Conservation (phyloP, 2,797 vertebrate species). For the Leptodactylus fallax region DNA sequence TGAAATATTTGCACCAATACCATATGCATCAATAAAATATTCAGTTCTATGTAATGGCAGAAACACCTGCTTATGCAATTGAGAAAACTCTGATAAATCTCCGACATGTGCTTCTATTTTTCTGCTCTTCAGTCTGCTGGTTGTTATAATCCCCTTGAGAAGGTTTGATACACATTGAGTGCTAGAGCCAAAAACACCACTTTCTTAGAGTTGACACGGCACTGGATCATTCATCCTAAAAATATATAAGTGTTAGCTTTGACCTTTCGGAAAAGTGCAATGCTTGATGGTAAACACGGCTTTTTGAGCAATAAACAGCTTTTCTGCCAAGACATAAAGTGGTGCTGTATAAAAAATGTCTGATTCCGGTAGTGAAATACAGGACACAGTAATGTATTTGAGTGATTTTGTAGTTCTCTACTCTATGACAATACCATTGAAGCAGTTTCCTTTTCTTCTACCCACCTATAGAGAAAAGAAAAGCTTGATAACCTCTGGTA, state of each 20-base stretch:
- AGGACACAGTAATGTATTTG: not conserved
- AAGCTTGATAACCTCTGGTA: no score
- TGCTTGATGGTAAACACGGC: slow-evolving; percentile 44
- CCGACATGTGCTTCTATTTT: slow-evolving; percentile 49
- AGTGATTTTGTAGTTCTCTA: not conserved
- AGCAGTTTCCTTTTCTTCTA: no score
- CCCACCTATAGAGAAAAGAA: no score
- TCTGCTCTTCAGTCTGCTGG: slow-evolving; percentile 3
- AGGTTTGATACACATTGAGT: slow-evolving; percentile 33
- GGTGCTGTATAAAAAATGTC: not conserved
- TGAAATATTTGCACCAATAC: slow-evolving; percentile 24
- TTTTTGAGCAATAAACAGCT: slow-evolving; percentile 38
- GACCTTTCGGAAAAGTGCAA: slow-evolving; percentile 51
- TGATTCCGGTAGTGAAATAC: not conserved
- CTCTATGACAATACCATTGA: not conserved
- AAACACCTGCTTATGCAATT: slow-evolving; percentile 42
- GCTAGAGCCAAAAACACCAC: slow-evolving; percentile 41
- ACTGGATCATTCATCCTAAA: slow-evolving; percentile 59
- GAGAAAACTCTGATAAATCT: slow-evolving; percentile 46
- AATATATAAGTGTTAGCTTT: slow-evolving; percentile 49
- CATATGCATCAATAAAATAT: slow-evolving; percentile 51
- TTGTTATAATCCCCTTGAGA: slow-evolving; percentile 43
- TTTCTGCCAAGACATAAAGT: slow-evolving; percentile 30
- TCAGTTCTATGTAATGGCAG: slow-evolving; percentile 5
- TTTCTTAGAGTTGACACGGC: slow-evolving; percentile 41